phyloP scores from a whole-genome alignment of 1,140 invertebrate genomes.

The Aphis gossypii region DNA sequence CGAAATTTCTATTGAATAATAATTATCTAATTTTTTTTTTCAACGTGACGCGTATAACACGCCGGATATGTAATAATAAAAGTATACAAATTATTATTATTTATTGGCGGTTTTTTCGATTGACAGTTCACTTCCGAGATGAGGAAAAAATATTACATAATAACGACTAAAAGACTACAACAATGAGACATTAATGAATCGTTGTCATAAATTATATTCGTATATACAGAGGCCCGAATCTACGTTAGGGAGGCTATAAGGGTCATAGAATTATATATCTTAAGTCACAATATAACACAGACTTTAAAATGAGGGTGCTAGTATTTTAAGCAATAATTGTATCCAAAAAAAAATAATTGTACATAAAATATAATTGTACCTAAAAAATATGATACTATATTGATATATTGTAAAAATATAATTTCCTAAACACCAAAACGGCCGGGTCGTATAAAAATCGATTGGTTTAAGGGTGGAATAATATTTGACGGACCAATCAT shows the following conservation, averaged over 20 bases:
- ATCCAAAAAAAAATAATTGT: neutral
- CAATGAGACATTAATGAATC: neutral
- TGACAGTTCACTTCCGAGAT: neutral
- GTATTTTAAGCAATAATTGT: neutral
- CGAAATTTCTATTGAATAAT: constrained; percentile 21
- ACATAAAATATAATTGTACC: neutral
- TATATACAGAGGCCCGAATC: neutral
- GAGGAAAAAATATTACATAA: neutral
- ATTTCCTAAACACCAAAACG: neutral
- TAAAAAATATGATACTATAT: neutral
- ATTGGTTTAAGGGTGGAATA: neutral
- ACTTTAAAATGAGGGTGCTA: neutral
- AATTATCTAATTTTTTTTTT: constrained; percentile 8
- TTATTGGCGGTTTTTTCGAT: neutral
- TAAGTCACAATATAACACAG: neutral
- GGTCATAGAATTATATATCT: too few species aligned
- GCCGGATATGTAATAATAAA: neutral
- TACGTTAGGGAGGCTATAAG: neutral
- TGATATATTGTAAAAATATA: neutral
- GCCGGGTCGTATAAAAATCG: neutral
- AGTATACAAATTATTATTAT: neutral
- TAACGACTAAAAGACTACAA: neutral
- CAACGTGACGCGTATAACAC: neutral
- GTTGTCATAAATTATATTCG: neutral
- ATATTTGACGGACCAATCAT: neutral